These are phyloP conservation scores for Germaria angustata DNA, from an alignment of 2,888 invertebrate species.

Conservation along the genomic window DNA sequence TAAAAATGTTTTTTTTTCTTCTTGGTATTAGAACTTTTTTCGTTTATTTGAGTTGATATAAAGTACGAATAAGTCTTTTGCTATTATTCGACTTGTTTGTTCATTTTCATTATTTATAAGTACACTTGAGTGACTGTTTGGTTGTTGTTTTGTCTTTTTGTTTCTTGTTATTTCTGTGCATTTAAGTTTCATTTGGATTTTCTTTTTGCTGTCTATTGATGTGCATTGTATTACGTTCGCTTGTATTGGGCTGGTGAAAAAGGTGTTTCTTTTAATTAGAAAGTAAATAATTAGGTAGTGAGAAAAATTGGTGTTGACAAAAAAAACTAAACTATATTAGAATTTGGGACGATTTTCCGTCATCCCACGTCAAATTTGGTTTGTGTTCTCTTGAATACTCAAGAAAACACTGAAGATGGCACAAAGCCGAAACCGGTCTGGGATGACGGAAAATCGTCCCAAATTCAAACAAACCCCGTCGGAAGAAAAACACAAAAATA, in stretches of 20 bases:
- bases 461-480: too few relatives aligned
- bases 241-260: background rate
- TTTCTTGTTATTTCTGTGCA: background rate
- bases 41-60: background rate
- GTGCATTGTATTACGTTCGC: background rate
- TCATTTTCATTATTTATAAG: constrained; percentile 45
- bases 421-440: too few relatives aligned
- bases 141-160: background rate
- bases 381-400: too few relatives aligned
- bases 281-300: too few relatives aligned
- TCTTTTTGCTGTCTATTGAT: constrained; percentile 5
- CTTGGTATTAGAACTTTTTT: background rate
- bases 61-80: constrained; percentile 3
- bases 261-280: too few relatives aligned
- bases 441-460: too few relatives aligned
- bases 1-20: background rate
- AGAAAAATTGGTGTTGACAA: too few relatives aligned
- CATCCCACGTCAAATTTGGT: too few relatives aligned
- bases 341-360: too few relatives aligned
- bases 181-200: constrained; percentile 11
- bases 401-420: too few relatives aligned
- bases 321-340: too few relatives aligned
- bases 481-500: too few relatives aligned
- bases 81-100: constrained; percentile 42
- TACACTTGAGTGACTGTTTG: constrained; percentile 29